A percentile compares a stretch with the other conserved stretches of the same genome.
phyloP scores from a whole-genome alignment of 2,113 vertebrate species.

The Plectropomus leopardus region DNA sequence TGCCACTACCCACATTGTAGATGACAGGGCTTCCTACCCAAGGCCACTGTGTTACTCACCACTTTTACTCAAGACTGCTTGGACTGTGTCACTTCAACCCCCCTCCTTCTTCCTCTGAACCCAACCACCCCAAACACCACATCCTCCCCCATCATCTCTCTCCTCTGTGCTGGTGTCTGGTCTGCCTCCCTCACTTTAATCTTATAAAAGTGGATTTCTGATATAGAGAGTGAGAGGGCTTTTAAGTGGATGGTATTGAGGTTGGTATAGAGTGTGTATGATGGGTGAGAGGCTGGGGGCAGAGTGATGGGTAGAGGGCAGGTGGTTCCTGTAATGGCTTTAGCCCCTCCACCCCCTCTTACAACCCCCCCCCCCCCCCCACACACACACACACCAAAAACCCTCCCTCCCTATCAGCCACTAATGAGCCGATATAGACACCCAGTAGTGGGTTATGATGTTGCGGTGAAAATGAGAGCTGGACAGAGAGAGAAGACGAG shows the following conservation, averaged over 20 bases:
- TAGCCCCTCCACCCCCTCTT: constrained; percentile 21
- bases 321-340: constrained; percentile 81
- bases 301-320: constrained; percentile 55
- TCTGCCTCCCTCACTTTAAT: constrained; percentile 75
- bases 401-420: constrained; percentile 37
- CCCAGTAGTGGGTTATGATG: constrained; percentile 57
- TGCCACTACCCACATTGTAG: constrained; percentile 27
- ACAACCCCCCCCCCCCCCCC: background rate
- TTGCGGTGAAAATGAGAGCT: constrained; percentile 65
- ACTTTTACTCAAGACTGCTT: constrained; percentile 43
- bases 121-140: constrained; percentile 41
- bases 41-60: constrained; percentile 49
- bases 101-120: constrained; percentile 40
- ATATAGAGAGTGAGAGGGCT: constrained; percentile 69
- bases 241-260: constrained; percentile 78
- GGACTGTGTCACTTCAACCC: constrained; percentile 3
- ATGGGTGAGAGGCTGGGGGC: constrained; percentile 42
- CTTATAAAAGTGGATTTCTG: constrained; percentile 77
- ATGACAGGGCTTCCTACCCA: constrained; percentile 48
- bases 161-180: constrained; percentile 47
- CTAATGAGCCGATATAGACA: constrained; percentile 70
- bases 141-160: constrained; percentile 37
- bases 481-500: constrained; percentile 36
- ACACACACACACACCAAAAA: no score
- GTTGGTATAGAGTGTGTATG: constrained; percentile 63